Evolutionary conservation across 2,113 vertebrate species (phyloP).

Genomic region (Microtus montanus): DNA sequence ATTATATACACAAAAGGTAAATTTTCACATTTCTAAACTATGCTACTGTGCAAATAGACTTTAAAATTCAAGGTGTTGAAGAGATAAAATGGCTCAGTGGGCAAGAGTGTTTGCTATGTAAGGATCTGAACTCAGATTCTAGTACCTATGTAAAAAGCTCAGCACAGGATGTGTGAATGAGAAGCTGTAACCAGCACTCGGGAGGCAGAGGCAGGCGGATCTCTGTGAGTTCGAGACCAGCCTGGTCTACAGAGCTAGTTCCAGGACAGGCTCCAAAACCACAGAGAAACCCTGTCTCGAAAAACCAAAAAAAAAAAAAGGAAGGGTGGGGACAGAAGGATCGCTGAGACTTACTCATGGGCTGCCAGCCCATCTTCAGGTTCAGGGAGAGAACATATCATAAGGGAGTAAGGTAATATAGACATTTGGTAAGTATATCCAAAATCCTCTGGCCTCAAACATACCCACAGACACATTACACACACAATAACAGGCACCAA

Average conservation of each 20-base stretch:
- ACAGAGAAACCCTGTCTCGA: too few relatives aligned
- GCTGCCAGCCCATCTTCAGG: background rate
- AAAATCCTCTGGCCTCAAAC: background rate
- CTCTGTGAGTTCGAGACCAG: too few relatives aligned
- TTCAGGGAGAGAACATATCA: background rate
- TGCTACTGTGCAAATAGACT: background rate
- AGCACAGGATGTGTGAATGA: background rate
- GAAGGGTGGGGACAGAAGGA: background rate
- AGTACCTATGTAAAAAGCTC: background rate
- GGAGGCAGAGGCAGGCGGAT: too few relatives aligned
- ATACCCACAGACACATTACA: background rate
- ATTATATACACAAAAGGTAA: conserved; percentile 5
- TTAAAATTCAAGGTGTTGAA: background rate
- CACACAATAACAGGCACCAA: background rate
- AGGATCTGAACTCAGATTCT: background rate
- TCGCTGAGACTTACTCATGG: background rate
- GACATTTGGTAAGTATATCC: background rate
- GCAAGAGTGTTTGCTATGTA: background rate
- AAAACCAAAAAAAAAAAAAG: too few relatives aligned
- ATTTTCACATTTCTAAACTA: conserved; percentile 15
- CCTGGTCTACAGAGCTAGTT: too few relatives aligned
- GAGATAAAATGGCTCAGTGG: background rate
- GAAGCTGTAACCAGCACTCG: background rate
- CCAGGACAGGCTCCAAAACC: too few relatives aligned
- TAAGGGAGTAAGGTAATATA: background rate